Conservation (phyloP, 2,888 invertebrate genomes). For the Drosophila recens region DNA sequence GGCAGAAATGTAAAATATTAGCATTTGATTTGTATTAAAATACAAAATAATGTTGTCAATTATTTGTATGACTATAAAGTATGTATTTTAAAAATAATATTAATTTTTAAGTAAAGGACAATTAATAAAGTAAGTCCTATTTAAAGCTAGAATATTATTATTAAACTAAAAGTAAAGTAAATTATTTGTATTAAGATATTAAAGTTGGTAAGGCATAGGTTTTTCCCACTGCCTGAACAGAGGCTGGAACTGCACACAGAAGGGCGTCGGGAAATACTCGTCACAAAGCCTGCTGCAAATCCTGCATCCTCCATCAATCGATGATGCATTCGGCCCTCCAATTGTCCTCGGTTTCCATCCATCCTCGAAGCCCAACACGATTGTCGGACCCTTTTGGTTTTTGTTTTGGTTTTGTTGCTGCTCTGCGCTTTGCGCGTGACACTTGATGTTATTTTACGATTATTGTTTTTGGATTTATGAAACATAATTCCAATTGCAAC, state of each 20-base stretch:
- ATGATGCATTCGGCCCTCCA: slow-evolving; percentile 11
- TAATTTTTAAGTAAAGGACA: background rate
- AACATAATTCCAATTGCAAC: slow-evolving; percentile 73
- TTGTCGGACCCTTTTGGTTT: slow-evolving; percentile 8
- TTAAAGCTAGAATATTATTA: background rate
- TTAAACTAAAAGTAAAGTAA: background rate
- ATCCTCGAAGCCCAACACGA: background rate
- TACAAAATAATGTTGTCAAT: too few relatives aligned
- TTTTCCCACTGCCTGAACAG: background rate
- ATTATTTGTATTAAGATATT: background rate
- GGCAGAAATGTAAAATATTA: too few relatives aligned
- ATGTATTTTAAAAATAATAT: background rate
- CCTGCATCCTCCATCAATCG: slow-evolving; percentile 12
- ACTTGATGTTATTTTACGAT: slow-evolving; percentile 81
- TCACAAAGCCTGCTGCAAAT: slow-evolving; percentile 11
- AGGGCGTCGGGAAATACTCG: background rate
- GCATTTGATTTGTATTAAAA: too few relatives aligned
- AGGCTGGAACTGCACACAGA: background rate
- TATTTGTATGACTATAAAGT: background rate
- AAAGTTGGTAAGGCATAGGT: background rate
- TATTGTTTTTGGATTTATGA: slow-evolving; percentile 81
- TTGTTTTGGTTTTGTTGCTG: background rate
- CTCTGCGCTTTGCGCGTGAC: slow-evolving; percentile 67
- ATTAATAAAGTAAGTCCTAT: background rate
- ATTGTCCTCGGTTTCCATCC: background rate